Percentiles rank a stretch among this genome's conserved stretches.
These are phyloP conservation scores for Sycobia sp. DNA, from an alignment of 1,140 invertebrate species.

Conservation along the genomic window DNA sequence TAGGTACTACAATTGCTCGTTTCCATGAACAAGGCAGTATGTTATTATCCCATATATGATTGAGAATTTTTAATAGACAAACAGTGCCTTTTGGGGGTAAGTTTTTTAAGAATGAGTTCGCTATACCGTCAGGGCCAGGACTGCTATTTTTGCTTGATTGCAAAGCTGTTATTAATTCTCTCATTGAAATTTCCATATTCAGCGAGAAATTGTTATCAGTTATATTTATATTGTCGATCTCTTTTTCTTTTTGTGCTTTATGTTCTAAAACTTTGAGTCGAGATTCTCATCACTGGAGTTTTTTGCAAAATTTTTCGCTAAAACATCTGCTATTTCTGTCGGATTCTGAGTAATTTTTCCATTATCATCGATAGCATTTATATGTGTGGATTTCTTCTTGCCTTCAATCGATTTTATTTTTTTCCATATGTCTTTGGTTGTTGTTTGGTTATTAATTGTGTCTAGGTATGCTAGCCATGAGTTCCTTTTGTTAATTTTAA, in stretches of 20 bases:
- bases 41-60: slow-evolving; percentile 36
- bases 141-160: slow-evolving; percentile 17
- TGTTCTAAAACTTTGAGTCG: background rate
- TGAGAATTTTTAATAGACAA: too few relatives aligned
- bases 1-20: slow-evolving; percentile 42
- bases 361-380: background rate
- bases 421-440: slow-evolving; percentile 30
- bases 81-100: too few relatives aligned
- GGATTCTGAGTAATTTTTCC: slow-evolving; percentile 9
- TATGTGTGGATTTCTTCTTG: background rate
- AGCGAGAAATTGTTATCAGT: too few relatives aligned
- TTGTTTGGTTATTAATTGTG: slow-evolving; percentile 11
- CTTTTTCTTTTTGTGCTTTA: background rate
- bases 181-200: background rate
- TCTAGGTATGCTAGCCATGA: background rate
- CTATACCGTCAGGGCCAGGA: slow-evolving; percentile 38
- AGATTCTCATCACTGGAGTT: slow-evolving; percentile 44
- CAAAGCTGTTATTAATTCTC: slow-evolving; percentile 18
- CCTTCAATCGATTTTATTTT: slow-evolving; percentile 32
- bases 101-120: slow-evolving; percentile 38
- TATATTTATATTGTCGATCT: too few relatives aligned
- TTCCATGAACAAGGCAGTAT: slow-evolving; percentile 46
- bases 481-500: background rate
- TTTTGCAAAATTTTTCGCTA: slow-evolving; percentile 39
- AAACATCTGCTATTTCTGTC: slow-evolving; percentile 37